Percentiles rank a stretch among this genome's conserved stretches.
phyloP scores from a whole-genome alignment of 1,140 invertebrate genomes.

The Druon quercuslanigerum region DNA sequence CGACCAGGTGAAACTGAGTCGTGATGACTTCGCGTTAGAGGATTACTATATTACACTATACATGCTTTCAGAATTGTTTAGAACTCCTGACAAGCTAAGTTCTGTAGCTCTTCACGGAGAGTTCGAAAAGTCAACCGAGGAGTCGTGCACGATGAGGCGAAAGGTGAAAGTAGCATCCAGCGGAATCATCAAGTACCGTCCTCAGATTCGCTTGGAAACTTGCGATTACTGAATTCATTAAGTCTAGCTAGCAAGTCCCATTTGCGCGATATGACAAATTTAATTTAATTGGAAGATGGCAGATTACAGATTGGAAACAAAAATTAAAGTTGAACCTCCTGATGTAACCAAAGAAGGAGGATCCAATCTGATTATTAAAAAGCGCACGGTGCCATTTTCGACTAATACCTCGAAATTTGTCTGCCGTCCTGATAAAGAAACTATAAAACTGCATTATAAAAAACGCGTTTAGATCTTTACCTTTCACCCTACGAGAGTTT shows the following conservation, averaged over 20 bases:
- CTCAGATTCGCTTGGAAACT: conserved; percentile 44
- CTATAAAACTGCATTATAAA: too few species aligned
- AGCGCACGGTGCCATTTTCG: too few species aligned
- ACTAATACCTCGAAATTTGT: too few species aligned
- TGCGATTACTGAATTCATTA: conserved; percentile 10
- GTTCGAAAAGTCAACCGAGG: conserved; percentile 66
- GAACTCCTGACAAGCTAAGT: conserved; percentile 9
- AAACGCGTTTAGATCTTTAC: too few species aligned
- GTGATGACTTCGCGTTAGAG: conserved; percentile 41
- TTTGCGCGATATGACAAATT: conserved; percentile 46
- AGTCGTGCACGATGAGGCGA: conserved; percentile 67
- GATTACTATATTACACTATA: background rate
- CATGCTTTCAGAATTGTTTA: conserved; percentile 29
- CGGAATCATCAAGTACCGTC: conserved; percentile 35
- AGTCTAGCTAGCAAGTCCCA: conserved; percentile 40
- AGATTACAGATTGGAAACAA: too few species aligned
- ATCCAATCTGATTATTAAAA: too few species aligned
- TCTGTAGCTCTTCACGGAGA: conserved; percentile 33
- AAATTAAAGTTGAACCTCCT: too few species aligned
- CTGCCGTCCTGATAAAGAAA: too few species aligned
- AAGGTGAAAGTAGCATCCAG: conserved; percentile 70
- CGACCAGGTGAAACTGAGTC: conserved; percentile 52
- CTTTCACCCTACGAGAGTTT: too few species aligned
- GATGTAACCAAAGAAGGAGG: too few species aligned
- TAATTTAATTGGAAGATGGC: background rate